Evolutionary conservation across 1,140 invertebrate species (phyloP).

Genomic region (Micrasema minimum): DNA sequence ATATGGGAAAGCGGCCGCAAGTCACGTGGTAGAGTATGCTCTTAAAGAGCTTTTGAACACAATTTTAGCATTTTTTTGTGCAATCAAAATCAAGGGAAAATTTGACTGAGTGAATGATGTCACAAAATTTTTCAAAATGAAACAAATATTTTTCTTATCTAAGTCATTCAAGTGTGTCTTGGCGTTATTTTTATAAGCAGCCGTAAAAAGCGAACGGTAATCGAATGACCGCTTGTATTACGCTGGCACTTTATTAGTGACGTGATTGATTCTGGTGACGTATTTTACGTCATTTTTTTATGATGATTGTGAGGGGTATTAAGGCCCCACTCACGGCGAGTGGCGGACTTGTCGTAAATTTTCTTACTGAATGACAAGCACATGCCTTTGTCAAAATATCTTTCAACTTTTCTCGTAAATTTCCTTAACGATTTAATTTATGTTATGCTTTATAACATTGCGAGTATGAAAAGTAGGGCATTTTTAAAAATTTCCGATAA

Average conservation of each 20-base stretch:
- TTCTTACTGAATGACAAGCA: not conserved
- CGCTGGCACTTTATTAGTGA: constrained; percentile 17
- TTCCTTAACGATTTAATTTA: not conserved
- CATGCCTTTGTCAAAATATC: constrained; percentile 1
- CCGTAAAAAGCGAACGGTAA: constrained; percentile 15
- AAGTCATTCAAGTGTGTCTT: constrained; percentile 1
- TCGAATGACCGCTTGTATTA: constrained; percentile 17
- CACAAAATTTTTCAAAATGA: no score
- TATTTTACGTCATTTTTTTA: constrained; percentile 22
- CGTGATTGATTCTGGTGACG: constrained; percentile 14
- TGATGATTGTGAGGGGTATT: constrained; percentile 16
- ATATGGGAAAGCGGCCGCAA: no score
- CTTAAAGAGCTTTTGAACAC: no score
- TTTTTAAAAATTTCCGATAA: no score
- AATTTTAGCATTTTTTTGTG: no score
- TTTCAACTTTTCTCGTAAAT: not conserved
- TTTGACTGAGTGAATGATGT: no score
- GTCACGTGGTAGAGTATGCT: no score
- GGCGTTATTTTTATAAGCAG: constrained; percentile 13
- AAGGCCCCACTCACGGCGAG: not conserved
- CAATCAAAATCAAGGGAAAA: no score
- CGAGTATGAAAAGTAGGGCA: no score
- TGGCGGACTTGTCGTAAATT: not conserved
- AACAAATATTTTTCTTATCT: no score
- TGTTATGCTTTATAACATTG: no score